A percentile compares a stretch with the other conserved stretches of the same genome.
Evolutionary conservation across 2,888 invertebrate genomes (phyloP).

Genomic region (Lissonota sp.): DNA sequence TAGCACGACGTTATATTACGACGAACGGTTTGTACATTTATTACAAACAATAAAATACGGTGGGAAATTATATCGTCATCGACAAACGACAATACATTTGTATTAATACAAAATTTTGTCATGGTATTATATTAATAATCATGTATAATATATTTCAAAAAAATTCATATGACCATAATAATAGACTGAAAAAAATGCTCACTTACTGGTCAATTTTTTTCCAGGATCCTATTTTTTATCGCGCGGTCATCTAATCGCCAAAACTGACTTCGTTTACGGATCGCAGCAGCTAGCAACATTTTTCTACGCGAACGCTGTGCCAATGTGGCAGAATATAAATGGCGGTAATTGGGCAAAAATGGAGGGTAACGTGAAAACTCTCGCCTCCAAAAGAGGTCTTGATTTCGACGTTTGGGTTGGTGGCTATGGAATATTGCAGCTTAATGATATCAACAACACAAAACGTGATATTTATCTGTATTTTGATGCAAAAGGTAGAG

Average conservation of each 20-base stretch:
- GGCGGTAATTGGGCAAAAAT: slow-evolving; percentile 83
- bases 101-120: too few species aligned
- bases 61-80: too few species aligned
- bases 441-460: slow-evolving; percentile 72
- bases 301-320: slow-evolving; percentile 85
- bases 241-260: slow-evolving; percentile 85
- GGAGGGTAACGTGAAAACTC: slow-evolving; percentile 78
- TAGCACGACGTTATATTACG: slow-evolving; percentile 62
- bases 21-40: background rate
- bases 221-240: slow-evolving; percentile 77
- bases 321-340: slow-evolving; percentile 84
- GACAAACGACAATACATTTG: too few species aligned
- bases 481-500: slow-evolving; percentile 66
- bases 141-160: too few species aligned
- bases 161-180: too few species aligned
- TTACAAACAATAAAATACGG: background rate
- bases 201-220: background rate
- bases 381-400: slow-evolving; percentile 70
- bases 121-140: too few species aligned
- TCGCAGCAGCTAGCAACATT: slow-evolving; percentile 85
- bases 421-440: slow-evolving; percentile 72
- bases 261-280: slow-evolving; percentile 85
- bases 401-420: slow-evolving; percentile 82
- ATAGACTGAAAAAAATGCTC: too few species aligned
- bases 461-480: slow-evolving; percentile 70